Evolutionary conservation across 2,888 invertebrate genomes (phyloP), one percentile per base, ranked within the genome.

Genomic region (Acrocera orbiculus): DNA sequence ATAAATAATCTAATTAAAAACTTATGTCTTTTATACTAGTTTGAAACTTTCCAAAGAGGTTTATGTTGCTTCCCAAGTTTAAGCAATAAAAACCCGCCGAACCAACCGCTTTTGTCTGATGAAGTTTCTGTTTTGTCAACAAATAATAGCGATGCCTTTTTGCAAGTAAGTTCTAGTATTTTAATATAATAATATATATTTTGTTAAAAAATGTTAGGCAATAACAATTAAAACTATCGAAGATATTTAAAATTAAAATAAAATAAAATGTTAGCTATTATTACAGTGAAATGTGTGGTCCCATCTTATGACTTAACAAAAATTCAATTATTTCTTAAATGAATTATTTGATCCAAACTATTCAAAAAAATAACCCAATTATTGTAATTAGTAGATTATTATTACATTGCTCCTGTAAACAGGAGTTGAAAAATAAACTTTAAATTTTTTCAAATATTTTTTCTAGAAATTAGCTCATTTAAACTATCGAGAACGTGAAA

Each of bases 21-120:
- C 9, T 17, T 27, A 14, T 16, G 28, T 34, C n/a, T 24, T 28
- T 22, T 26, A 15, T 14, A 30, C 24, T 29, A 40, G 39, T 40
- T 39, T 35, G 35, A 37, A 30, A 43, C 36, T 19, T 35, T 41
- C n/a, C 43, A 45, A 37, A 27, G 43, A 29, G 45, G 45, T 27
- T 39, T 45, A 28, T 46, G 46, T 36, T 46, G 46, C 32, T 45
- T 46, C 39, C 46, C 46, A 16, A 41, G 45, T 32, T 41, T 46
- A 35, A 40, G 40, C 19, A 41, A 38, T 9, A 46, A 46, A 29
- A 46, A 46, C n/a, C n/a, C n/a, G 35, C 38, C 42, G 11, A 44
- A 42, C 39, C 40, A 42, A 35, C 36, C 44, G 4, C 35, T 44
- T 13, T 30, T 46, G 9, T 41, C 46, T 10, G 46, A 46, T 35